Conservation (phyloP, 2,888 invertebrate genomes). For the Leptopilina myrica region DNA sequence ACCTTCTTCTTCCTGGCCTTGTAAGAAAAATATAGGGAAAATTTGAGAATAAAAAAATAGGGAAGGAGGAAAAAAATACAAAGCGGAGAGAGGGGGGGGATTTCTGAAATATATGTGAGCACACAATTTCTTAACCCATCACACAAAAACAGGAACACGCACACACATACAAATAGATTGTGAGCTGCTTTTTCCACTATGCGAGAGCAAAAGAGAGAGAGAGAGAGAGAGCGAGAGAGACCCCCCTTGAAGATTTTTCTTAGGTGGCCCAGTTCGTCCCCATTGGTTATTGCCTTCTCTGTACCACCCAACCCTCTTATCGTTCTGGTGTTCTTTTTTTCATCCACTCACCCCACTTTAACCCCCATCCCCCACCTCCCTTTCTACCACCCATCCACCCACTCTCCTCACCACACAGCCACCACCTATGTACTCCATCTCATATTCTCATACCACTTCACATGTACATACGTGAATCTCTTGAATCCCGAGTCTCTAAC, state of each 20-base stretch:
- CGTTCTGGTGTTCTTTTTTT: slow-evolving; percentile 1
- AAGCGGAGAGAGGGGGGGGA: not conserved
- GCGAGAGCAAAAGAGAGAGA: no score
- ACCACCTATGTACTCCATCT: not conserved
- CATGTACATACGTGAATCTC: slow-evolving; percentile 12
- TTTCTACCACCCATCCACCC: no score
- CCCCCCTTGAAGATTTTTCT: slow-evolving; percentile 69
- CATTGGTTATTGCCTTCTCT: slow-evolving; percentile 69
- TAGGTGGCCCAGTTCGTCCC: slow-evolving; percentile 71
- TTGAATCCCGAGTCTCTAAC: slow-evolving; percentile 47
- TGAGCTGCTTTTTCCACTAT: no score
- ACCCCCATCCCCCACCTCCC: no score
- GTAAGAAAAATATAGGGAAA: no score
- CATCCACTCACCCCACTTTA: not conserved
- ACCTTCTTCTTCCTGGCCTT: no score
- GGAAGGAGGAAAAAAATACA: not conserved
- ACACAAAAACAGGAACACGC: slow-evolving; percentile 49
- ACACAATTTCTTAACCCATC: slow-evolving; percentile 58
- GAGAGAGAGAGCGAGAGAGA: not conserved
- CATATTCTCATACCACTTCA: not conserved
- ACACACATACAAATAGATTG: slow-evolving; percentile 46
- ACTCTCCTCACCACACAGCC: no score
- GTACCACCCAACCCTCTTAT: slow-evolving; percentile 50
- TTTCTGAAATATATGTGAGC: slow-evolving; percentile 38
- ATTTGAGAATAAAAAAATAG: no score